Evolutionary conservation across 2,888 invertebrate genomes (phyloP).

Genomic region (Trileptium ribeirensis): DNA sequence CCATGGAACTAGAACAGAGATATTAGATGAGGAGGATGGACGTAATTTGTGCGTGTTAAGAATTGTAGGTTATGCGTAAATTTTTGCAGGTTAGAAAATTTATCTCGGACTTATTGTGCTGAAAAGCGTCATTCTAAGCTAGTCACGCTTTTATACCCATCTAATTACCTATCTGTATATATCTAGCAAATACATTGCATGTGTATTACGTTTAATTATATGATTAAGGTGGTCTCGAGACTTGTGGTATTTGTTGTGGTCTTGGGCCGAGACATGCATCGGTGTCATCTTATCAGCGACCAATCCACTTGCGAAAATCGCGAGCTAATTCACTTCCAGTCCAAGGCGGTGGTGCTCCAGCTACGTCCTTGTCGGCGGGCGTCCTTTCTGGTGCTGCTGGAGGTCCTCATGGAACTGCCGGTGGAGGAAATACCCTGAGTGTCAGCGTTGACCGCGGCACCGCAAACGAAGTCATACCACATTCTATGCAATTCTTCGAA

Average conservation of each 20-base stretch:
- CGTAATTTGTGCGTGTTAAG: too few species aligned
- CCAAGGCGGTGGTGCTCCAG: conserved; percentile 40
- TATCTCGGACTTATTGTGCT: too few species aligned
- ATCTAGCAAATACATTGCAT: too few species aligned
- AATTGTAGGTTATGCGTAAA: too few species aligned
- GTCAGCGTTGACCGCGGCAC: conserved; percentile 21
- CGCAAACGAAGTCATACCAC: conserved; percentile 50
- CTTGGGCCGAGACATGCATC: conserved; percentile 48
- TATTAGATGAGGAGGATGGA: too few species aligned
- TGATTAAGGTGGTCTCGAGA: conserved; percentile 37
- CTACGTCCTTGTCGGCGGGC: conserved; percentile 9
- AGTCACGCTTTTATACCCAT: too few species aligned
- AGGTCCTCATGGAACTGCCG: conserved; percentile 41
- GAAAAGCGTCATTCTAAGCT: too few species aligned
- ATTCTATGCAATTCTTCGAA: conserved; percentile 99
- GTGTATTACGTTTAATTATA: too few species aligned
- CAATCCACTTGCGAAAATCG: conserved; percentile 39
- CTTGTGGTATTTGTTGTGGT: conserved; percentile 24
- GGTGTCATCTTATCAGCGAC: conserved; percentile 44
- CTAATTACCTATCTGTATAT: too few species aligned
- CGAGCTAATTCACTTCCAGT: conserved; percentile 46
- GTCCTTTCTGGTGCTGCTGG: conserved; percentile 31
- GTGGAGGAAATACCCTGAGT: too few species aligned
- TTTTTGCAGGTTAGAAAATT: too few species aligned
- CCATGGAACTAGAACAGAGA: too few species aligned